Evolutionary conservation across 2,113 vertebrate genomes (phyloP).

Genomic region (Notothenia coriiceps): DNA sequence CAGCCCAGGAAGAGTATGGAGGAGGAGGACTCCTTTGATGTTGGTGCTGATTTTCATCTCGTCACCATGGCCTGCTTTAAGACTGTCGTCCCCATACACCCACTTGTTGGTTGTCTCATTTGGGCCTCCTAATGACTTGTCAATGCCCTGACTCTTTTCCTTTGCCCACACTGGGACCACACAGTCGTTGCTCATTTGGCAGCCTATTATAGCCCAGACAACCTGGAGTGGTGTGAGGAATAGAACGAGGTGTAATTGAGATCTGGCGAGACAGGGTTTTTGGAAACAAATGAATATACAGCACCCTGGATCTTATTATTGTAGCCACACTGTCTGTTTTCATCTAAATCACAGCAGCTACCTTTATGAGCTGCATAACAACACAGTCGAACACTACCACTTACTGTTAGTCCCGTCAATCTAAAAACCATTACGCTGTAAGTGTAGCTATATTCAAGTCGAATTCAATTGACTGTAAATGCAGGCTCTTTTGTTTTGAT

Average conservation of each 20-base stretch:
- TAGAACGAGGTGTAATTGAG: conserved; percentile 32
- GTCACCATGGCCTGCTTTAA: conserved; percentile 50
- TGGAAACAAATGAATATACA: conserved; percentile 36
- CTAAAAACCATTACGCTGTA: neutral
- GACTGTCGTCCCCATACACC: conserved; percentile 43
- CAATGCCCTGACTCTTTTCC: conserved; percentile 37
- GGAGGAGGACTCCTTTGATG: conserved; percentile 74
- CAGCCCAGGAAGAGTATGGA: conserved; percentile 25
- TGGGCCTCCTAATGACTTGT: conserved; percentile 64
- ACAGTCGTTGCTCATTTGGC: conserved; percentile 56
- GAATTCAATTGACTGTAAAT: conserved; percentile 24
- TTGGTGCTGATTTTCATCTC: conserved; percentile 49
- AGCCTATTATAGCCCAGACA: conserved; percentile 49
- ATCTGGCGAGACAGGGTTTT: conserved; percentile 34
- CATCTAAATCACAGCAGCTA: conserved; percentile 8
- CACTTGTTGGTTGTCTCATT: conserved; percentile 57
- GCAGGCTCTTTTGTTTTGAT: neutral
- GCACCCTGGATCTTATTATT: conserved; percentile 9
- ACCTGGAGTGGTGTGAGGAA: conserved; percentile 41
- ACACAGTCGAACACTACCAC: neutral
- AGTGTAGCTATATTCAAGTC: conserved; percentile 5
- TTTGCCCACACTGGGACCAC: conserved; percentile 44
- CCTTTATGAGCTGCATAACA: conserved; percentile 6
- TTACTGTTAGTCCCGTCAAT: conserved; percentile 21
- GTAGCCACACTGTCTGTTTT: conserved; percentile 9